Conservation (phyloP, 2,113 vertebrate species). For the Hypomesus transpacificus region DNA sequence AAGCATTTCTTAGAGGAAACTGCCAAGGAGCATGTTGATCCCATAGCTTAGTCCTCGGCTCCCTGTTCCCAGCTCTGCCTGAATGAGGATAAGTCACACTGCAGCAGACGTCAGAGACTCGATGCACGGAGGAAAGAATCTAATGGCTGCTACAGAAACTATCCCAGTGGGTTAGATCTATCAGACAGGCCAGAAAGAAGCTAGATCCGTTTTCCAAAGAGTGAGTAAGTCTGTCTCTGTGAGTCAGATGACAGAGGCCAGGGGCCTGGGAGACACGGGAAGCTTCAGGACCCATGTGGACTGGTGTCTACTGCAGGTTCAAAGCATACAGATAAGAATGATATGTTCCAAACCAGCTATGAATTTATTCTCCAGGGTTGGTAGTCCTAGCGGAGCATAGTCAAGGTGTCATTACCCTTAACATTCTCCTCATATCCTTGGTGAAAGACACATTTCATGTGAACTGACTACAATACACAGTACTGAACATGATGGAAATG, state of each 20-base stretch:
- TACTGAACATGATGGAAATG: no score
- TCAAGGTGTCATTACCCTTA: background rate
- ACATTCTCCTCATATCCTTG: no score
- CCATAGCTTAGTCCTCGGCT: constrained; percentile 35
- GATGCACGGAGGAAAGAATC: constrained; percentile 44
- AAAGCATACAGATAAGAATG: constrained; percentile 33
- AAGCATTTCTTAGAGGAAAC: constrained; percentile 31
- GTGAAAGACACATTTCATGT: no score
- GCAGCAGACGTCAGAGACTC: constrained; percentile 44
- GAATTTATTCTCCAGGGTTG: constrained; percentile 8
- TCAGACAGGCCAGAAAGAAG: constrained; percentile 36
- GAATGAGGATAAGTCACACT: constrained; percentile 44
- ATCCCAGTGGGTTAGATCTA: constrained; percentile 49
- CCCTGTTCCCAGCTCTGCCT: constrained; percentile 41
- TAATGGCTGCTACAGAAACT: constrained; percentile 47
- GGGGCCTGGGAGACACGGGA: constrained; percentile 37
- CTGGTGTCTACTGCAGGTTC: constrained; percentile 30
- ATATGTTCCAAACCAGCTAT: background rate
- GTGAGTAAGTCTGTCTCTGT: constrained; percentile 42
- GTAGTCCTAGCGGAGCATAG: background rate
- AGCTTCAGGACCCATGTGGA: constrained; percentile 19
- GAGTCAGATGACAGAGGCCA: constrained; percentile 56
- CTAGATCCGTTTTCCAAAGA: constrained; percentile 47
- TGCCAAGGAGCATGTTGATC: constrained; percentile 48
- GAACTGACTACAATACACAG: no score